Conservation (phyloP, 1,140 invertebrate genomes). For the Drosophila auraria region DNA sequence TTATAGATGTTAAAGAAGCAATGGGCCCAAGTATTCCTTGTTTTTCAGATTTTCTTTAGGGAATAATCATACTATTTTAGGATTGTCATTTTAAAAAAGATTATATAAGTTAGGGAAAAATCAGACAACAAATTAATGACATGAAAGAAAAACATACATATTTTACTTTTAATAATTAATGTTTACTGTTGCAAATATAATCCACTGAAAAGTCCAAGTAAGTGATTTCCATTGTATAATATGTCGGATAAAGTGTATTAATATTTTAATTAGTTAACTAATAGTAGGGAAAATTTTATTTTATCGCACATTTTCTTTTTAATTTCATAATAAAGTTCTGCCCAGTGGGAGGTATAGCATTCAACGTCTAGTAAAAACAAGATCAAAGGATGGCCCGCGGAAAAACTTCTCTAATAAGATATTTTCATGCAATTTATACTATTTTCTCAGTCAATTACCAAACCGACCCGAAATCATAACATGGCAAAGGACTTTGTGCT, state of each 20-base stretch:
- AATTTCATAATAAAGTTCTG: too few species aligned
- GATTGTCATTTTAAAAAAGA: too few species aligned
- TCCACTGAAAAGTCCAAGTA: neutral
- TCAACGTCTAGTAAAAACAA: neutral
- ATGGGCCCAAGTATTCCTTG: neutral
- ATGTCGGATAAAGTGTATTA: too few species aligned
- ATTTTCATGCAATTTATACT: constrained; percentile 7
- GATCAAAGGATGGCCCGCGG: constrained; percentile 20
- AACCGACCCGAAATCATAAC: constrained; percentile 17
- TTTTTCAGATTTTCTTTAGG: neutral
- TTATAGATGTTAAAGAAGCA: neutral
- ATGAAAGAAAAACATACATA: neutral
- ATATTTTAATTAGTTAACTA: too few species aligned
- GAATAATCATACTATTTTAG: neutral
- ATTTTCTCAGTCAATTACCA: constrained; percentile 23
- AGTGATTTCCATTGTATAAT: too few species aligned
- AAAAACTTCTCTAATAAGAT: constrained; percentile 5
- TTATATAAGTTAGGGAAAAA: neutral
- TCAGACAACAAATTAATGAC: neutral
- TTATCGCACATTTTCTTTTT: too few species aligned
- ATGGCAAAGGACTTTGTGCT: constrained; percentile 22
- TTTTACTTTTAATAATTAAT: neutral
- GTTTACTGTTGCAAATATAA: neutral
- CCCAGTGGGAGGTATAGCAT: neutral
- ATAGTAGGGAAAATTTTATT: neutral